Evolutionary conservation across 2,888 invertebrate species (phyloP), one percentile per base, ranked within the genome.

Genomic region (Ichneumoninae sp.): DNA sequence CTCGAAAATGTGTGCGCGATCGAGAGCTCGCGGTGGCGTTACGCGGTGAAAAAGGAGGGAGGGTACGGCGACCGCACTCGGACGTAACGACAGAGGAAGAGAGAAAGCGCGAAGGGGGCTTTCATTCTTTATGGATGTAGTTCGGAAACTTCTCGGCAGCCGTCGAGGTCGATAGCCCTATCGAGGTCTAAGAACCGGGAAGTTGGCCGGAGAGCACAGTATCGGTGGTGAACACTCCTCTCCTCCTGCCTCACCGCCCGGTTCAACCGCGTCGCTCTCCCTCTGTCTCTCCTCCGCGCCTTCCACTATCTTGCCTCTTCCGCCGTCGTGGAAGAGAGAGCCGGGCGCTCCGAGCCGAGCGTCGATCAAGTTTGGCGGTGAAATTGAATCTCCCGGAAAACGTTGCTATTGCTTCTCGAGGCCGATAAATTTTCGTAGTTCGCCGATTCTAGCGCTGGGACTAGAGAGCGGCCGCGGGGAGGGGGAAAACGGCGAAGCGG

Each of bases 101-200:
- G 40, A 70, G 69, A 70, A 60, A 70, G 47, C 50, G 22, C 47
- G 57, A 54, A 44, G 52, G 60, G 79, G 75, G 70, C 76, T 85
- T 87, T 85, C 84, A 84, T 87, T 86, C 87, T 86, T 86, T 85
- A 87, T 84, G 84, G 83, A 86, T 87, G 84, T 84, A 87, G 84
- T 86, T 86, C 78, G 85, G 74, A 81, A 86, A 87, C 75, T 85
- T 85, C 65, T 70, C 79, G 65, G 78, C 82, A 83, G 85, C 78
- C 81, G 86, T 82, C 66, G 83, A 86, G 85, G 84, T 87, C 87
- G 85, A 86, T 87, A 86, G 87, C 84, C 85, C 85, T 83, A 80
- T 85, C 83, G 83, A 74, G 84, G 79, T 83, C 84, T 83, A 82
- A 83, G 80, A 85, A 87, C 83, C 86, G 81, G 81, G 84, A 87